These are phyloP conservation scores for Neotoxoptera formosana DNA, from an alignment of 1,140 invertebrate genomes.

Conservation along the genomic window DNA sequence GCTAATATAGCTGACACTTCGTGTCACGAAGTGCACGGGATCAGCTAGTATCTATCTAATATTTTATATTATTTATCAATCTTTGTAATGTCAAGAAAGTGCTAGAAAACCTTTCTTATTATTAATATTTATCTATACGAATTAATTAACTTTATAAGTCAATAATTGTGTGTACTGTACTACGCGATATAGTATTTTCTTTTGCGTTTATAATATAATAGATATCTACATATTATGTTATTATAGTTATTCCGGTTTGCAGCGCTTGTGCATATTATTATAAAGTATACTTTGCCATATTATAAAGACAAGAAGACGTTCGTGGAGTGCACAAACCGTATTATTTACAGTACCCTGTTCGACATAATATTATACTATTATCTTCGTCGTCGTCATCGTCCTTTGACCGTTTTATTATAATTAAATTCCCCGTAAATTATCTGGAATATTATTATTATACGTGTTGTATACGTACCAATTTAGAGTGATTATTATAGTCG, in stretches of 20 bases:
- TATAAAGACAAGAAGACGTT: neutral
- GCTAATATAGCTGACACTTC: too few relatives aligned
- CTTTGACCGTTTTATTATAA: neutral
- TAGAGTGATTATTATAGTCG: neutral
- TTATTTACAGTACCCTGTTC: neutral
- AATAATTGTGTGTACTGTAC: neutral
- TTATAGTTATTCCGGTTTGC: neutral
- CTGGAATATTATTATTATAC: neutral
- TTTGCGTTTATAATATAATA: neutral
- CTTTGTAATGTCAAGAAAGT: neutral
- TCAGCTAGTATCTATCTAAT: too few relatives aligned
- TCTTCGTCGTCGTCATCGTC: too few relatives aligned
- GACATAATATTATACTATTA: neutral
- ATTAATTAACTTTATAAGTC: neutral
- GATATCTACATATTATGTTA: neutral
- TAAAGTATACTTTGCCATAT: neutral
- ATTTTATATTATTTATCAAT: neutral
- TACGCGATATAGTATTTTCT: neutral
- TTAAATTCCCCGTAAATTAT: neutral
- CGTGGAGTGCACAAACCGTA: neutral
- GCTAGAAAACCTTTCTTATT: neutral
- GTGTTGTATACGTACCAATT: neutral
- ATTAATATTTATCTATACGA: neutral
- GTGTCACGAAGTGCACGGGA: too few relatives aligned
- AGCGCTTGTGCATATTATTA: neutral